Conservation (phyloP, 37 sponge, comb jelly and placozoan species). For the Hormiphora californensis region DNA sequence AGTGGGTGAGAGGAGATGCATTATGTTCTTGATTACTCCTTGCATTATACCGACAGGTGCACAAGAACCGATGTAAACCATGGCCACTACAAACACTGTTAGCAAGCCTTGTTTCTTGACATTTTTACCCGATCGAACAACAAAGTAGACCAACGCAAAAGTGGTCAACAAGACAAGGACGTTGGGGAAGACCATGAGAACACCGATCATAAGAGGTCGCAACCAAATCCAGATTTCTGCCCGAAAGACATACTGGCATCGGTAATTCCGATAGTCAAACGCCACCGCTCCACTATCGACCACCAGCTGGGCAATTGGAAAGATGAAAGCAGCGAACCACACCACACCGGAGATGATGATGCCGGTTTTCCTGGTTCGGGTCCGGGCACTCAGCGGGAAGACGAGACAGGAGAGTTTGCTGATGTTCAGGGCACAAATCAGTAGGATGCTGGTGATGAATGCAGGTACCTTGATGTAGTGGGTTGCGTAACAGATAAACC, state of each 20-base stretch:
- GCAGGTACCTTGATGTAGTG: slow-evolving; percentile 13
- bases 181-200: slow-evolving; percentile 26
- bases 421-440: slow-evolving; percentile 43
- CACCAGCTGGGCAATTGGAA: background rate
- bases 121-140: background rate
- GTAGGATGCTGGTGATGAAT: background rate
- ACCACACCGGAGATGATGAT: background rate
- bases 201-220: background rate
- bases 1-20: background rate
- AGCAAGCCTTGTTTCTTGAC: background rate
- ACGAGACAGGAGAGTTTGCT: background rate
- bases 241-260: slow-evolving; percentile 42
- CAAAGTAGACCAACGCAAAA: background rate
- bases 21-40: slow-evolving; percentile 2
- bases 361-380: background rate
- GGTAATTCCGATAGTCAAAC: slow-evolving; percentile 30
- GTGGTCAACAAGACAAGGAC: background rate
- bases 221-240: background rate
- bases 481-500: background rate
- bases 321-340: background rate
- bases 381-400: background rate
- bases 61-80: background rate
- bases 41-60: slow-evolving; percentile 16
- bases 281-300: background rate
- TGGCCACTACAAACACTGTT: background rate